Conservation (phyloP, 2,797 vertebrate genomes). For the Amphiprion clarkii region DNA sequence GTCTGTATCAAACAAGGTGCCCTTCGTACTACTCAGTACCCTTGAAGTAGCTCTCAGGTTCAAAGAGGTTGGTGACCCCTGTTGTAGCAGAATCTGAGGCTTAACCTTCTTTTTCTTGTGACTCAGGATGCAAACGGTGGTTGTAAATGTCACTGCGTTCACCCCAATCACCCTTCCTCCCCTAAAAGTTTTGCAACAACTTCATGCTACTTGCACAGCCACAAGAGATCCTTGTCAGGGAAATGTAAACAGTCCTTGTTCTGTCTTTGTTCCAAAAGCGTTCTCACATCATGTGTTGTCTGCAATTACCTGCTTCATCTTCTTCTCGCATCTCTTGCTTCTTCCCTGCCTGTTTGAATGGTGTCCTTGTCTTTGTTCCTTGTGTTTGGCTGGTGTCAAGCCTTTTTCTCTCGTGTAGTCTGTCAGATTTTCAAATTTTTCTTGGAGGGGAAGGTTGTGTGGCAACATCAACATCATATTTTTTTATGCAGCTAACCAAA, state of each 20-base stretch:
- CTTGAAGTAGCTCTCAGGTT: too few species aligned
- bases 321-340: conserved; percentile 13
- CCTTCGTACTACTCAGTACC: too few species aligned
- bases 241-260: conserved; percentile 10
- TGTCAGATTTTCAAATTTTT: conserved; percentile 6
- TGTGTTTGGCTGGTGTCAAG: background rate
- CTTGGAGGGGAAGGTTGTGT: background rate
- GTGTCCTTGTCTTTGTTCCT: conserved; percentile 3
- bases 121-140: background rate
- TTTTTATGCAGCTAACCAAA: background rate
- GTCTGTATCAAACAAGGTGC: too few species aligned
- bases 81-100: background rate
- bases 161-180: background rate
- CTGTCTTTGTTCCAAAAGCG: conserved; percentile 14
- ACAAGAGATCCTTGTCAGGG: conserved; percentile 27
- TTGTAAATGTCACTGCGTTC: background rate
- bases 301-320: conserved; percentile 28
- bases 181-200: background rate
- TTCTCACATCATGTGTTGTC: conserved; percentile 17
- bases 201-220: background rate
- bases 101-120: background rate
- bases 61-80: too few species aligned
- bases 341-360: background rate
- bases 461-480: background rate
- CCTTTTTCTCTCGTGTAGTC: conserved; percentile 10